Conservation (phyloP, 2,113 vertebrate species). For the Corvus moneduloides region DNA sequence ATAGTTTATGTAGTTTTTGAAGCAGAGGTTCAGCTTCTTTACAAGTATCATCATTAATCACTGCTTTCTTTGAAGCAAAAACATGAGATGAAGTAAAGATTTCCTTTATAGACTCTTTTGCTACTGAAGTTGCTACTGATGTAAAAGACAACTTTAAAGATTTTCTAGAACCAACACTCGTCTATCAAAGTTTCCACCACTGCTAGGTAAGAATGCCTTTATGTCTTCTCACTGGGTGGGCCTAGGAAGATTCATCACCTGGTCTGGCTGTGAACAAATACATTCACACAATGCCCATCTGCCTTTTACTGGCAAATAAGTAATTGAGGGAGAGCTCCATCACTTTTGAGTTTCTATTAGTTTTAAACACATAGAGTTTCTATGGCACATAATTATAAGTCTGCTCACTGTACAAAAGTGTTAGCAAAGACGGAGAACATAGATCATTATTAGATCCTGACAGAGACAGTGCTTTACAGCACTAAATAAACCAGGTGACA, state of each 20-base stretch:
- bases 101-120: not conserved
- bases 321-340: not conserved
- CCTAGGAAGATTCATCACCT: not conserved
- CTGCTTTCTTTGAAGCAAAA: not conserved
- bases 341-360: not conserved
- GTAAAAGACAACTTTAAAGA: not conserved
- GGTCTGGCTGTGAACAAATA: not conserved
- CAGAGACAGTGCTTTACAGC: not conserved
- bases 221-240: not conserved
- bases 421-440: not conserved
- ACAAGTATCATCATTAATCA: not conserved
- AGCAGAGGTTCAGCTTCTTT: not conserved
- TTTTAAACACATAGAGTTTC: not conserved
- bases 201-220: not conserved
- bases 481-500: not conserved
- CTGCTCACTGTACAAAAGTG: not conserved
- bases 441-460: not conserved
- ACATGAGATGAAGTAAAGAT: not conserved
- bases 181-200: not conserved
- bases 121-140: not conserved
- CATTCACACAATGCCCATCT: not conserved
- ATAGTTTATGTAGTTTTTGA: not conserved
- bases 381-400: not conserved
- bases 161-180: not conserved
- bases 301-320: not conserved